These are phyloP conservation scores for Callitettix versicolor DNA, from an alignment of 1,140 invertebrate species.

Conservation along the genomic window DNA sequence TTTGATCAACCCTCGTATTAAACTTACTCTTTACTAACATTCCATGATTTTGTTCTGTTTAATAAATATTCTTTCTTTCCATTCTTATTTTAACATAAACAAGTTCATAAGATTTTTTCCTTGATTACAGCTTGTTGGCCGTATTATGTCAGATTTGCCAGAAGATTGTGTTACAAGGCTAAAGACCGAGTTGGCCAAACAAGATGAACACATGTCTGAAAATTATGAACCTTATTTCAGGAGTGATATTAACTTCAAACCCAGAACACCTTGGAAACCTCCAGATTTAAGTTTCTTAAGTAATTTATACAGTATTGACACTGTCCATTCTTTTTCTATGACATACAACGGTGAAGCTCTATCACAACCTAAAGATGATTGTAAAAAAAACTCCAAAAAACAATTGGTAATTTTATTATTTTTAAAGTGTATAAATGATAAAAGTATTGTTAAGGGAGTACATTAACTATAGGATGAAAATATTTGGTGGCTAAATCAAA, in stretches of 20 bases:
- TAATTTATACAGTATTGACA: conserved; percentile 1
- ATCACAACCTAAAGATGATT: neutral
- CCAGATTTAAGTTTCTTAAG: conserved; percentile 21
- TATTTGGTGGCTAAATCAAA: too few relatives aligned
- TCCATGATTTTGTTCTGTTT: too few relatives aligned
- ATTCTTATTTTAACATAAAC: too few relatives aligned
- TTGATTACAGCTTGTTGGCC: conserved; percentile 34
- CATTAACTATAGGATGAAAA: too few relatives aligned
- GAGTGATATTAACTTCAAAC: neutral
- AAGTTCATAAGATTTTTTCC: too few relatives aligned
- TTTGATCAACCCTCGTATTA: too few relatives aligned
- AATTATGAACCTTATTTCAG: neutral
- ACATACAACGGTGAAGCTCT: conserved; percentile 11
- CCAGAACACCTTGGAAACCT: conserved; percentile 9
- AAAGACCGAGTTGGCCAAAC: conserved; percentile 3
- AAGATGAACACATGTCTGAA: neutral
- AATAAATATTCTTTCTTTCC: too few relatives aligned
- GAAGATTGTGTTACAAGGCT: conserved; percentile 16
- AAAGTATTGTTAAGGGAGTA: too few relatives aligned
- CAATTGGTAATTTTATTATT: too few relatives aligned
- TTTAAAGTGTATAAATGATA: too few relatives aligned
- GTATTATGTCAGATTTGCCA: conserved; percentile 30
- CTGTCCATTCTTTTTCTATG: conserved; percentile 22
- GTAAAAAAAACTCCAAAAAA: neutral
- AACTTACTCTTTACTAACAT: too few relatives aligned